Evolutionary conservation across 2,888 invertebrate species (phyloP).

Genomic region (Nomada lathburiana): DNA sequence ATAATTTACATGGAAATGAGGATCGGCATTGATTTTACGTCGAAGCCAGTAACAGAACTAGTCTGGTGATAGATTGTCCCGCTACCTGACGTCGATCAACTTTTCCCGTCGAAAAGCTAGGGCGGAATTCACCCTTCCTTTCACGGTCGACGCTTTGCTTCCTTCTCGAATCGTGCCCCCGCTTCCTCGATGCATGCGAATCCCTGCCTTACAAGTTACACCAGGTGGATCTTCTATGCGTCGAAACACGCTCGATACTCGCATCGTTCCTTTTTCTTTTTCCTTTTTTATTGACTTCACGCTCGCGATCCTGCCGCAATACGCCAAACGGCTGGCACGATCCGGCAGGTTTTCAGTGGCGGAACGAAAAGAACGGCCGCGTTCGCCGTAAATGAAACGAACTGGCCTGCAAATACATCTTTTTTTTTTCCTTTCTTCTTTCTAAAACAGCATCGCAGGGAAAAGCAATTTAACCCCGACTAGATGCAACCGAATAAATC

Average conservation of each 20-base stretch:
- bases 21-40: constrained; percentile 72
- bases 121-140: constrained; percentile 13
- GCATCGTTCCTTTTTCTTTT: not conserved
- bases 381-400: constrained; percentile 23
- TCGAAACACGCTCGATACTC: constrained; percentile 15
- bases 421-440: not conserved
- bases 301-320: not conserved
- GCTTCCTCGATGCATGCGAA: not conserved
- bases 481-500: constrained; percentile 4
- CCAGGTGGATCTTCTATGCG: constrained; percentile 13
- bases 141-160: not conserved
- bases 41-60: constrained; percentile 55
- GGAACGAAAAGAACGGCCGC: not conserved
- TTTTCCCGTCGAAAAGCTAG: constrained; percentile 53
- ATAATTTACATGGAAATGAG: constrained; percentile 73
- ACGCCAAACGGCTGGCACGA: not conserved
- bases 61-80: constrained; percentile 59
- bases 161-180: constrained; percentile 8
- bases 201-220: not conserved
- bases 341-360: not conserved
- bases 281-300: not conserved
- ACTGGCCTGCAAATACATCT: constrained; percentile 3
- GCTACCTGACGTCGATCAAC: constrained; percentile 49
- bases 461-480: constrained; percentile 5
- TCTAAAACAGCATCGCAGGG: not conserved